phyloP scores from a whole-genome alignment of 2,888 invertebrate species.

The Drosophila diplacantha region DNA sequence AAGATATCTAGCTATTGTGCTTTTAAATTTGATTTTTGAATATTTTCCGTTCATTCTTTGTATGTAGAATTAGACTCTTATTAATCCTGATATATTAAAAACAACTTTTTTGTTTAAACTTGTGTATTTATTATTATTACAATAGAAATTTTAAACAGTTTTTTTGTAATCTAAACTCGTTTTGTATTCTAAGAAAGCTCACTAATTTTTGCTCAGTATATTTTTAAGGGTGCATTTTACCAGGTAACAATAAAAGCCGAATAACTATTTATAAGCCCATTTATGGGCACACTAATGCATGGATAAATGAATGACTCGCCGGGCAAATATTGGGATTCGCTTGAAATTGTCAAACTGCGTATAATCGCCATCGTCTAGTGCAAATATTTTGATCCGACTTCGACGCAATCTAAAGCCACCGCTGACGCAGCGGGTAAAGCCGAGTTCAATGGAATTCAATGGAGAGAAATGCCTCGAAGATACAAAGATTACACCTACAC shows the following conservation, averaged over 20 bases:
- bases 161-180: too few species aligned
- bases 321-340: conserved; percentile 58
- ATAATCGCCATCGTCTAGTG: conserved; percentile 45
- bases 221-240: conserved; percentile 26
- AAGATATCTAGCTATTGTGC: too few species aligned
- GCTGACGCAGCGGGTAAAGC: conserved; percentile 41
- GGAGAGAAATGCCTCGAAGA: conserved; percentile 25
- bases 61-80: too few species aligned
- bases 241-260: conserved; percentile 43
- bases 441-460: conserved; percentile 59
- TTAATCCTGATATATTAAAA: too few species aligned
- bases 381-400: conserved; percentile 50
- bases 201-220: background rate
- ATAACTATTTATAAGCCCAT: conserved; percentile 42
- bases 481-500: conserved; percentile 5
- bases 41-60: too few species aligned
- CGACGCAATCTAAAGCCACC: conserved; percentile 33
- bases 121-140: too few species aligned
- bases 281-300: conserved; percentile 54
- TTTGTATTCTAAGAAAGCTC: background rate
- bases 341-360: conserved; percentile 49
- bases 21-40: background rate
- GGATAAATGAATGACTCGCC: conserved; percentile 54
- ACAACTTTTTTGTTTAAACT: too few species aligned
- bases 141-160: too few species aligned